Conservation (phyloP, 2,797 vertebrate species). For the Aphelocoma californica region DNA sequence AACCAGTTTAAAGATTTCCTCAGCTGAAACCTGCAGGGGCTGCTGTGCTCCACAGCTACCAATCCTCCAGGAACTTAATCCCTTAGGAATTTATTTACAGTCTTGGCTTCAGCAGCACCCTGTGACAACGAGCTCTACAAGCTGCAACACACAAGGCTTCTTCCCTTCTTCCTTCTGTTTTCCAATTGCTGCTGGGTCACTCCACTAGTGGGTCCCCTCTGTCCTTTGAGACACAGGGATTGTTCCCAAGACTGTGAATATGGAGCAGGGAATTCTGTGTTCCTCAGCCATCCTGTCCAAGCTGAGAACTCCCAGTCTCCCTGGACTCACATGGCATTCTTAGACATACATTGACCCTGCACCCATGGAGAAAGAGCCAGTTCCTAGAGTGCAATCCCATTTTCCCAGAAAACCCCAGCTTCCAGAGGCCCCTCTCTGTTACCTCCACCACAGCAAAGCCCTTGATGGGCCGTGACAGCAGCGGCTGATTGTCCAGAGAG, state of each 20-base stretch:
- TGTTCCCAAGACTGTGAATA: neutral
- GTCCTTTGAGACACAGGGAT: neutral
- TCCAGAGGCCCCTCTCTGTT: neutral
- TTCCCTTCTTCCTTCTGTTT: neutral
- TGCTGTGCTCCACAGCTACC: neutral
- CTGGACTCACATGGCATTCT: neutral
- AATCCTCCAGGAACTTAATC: neutral
- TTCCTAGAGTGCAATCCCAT: neutral
- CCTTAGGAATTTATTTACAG: neutral
- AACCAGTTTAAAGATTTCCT: neutral
- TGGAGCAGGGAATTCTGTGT: neutral
- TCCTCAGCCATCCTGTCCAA: neutral
- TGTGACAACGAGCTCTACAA: neutral
- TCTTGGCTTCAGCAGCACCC: neutral
- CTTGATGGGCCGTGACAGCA: conserved; percentile 87
- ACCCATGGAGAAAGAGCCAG: neutral
- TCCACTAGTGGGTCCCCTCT: neutral
- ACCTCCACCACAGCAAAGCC: conserved; percentile 98
- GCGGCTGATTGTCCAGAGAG: conserved; percentile 84
- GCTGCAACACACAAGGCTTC: neutral
- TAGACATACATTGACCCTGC: accelerated
- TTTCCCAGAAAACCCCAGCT: neutral
- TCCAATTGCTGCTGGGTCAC: neutral
- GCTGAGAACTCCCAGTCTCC: neutral
- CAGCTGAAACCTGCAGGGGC: neutral